A percentile compares a stretch with the other conserved stretches of the same genome.
Evolutionary conservation across 1,140 invertebrate genomes (phyloP).

Genomic region (Teleogryllus occipitalis): DNA sequence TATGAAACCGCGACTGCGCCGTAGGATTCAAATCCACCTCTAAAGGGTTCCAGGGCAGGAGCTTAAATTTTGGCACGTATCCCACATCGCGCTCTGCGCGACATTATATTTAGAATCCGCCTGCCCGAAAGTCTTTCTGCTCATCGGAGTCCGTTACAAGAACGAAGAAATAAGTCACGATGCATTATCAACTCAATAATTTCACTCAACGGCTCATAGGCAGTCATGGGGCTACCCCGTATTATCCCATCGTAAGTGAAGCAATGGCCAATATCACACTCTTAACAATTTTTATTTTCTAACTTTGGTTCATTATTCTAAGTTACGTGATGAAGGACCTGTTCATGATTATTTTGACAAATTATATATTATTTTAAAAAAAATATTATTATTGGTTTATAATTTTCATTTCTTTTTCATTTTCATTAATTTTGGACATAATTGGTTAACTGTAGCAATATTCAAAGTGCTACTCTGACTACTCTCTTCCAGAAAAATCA

Average conservation of each 20-base stretch:
- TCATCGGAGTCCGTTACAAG: too few relatives aligned
- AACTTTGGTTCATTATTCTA: neutral
- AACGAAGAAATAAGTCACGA: neutral
- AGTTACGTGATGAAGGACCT: neutral
- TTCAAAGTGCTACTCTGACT: neutral
- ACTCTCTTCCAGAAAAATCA: neutral
- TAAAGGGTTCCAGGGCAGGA: too few relatives aligned
- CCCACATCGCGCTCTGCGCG: too few relatives aligned
- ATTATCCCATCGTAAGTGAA: neutral
- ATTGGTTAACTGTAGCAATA: neutral
- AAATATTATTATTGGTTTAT: neutral
- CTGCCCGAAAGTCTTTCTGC: too few relatives aligned
- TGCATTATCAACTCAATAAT: neutral
- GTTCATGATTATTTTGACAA: neutral
- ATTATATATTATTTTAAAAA: neutral
- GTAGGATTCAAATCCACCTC: too few relatives aligned
- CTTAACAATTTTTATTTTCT: neutral
- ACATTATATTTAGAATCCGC: too few relatives aligned
- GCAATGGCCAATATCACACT: too few relatives aligned
- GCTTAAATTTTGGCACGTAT: too few relatives aligned
- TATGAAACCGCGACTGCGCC: too few relatives aligned
- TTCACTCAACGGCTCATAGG: neutral
- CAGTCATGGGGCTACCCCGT: neutral
- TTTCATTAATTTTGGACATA: neutral
- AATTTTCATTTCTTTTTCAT: neutral